Percentiles rank a stretch among this genome's conserved stretches.
Conservation (phyloP, 1,140 invertebrate genomes). For the Tribolium castaneum region DNA sequence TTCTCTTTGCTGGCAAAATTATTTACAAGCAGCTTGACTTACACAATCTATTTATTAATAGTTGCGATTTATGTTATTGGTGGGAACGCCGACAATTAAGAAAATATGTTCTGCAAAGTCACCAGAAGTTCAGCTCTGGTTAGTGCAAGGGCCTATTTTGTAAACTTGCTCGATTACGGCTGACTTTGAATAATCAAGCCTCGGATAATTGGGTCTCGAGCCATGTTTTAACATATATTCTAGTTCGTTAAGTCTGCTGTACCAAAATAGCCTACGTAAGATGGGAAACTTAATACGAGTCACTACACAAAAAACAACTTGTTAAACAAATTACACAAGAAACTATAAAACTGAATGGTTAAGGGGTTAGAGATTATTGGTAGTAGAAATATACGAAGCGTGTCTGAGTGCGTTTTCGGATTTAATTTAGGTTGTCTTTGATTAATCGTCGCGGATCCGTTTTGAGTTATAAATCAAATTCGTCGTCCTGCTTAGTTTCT, state of each 20-base stretch:
- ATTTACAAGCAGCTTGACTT: too few species aligned
- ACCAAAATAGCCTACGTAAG: neutral
- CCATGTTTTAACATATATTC: neutral
- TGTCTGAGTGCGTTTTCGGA: neutral
- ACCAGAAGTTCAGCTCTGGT: too few species aligned
- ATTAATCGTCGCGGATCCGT: neutral
- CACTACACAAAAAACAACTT: neutral
- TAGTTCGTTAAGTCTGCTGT: neutral
- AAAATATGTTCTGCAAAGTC: too few species aligned
- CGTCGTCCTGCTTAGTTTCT: neutral
- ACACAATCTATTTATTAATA: too few species aligned
- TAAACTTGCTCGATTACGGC: neutral
- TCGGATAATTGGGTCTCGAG: neutral
- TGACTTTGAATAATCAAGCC: neutral
- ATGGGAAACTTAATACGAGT: neutral
- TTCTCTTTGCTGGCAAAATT: too few species aligned
- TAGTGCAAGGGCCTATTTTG: neutral
- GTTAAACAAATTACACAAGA: neutral
- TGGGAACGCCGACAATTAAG: too few species aligned
- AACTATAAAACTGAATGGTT: neutral
- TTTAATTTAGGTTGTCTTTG: constrained; percentile 21
- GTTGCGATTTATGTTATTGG: too few species aligned
- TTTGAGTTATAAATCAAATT: constrained; percentile 1
- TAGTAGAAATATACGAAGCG: neutral
- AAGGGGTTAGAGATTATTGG: neutral